These are phyloP conservation scores for Entomyzon cyanotis DNA, from an alignment of 2,113 vertebrate species.

Conservation along the genomic window DNA sequence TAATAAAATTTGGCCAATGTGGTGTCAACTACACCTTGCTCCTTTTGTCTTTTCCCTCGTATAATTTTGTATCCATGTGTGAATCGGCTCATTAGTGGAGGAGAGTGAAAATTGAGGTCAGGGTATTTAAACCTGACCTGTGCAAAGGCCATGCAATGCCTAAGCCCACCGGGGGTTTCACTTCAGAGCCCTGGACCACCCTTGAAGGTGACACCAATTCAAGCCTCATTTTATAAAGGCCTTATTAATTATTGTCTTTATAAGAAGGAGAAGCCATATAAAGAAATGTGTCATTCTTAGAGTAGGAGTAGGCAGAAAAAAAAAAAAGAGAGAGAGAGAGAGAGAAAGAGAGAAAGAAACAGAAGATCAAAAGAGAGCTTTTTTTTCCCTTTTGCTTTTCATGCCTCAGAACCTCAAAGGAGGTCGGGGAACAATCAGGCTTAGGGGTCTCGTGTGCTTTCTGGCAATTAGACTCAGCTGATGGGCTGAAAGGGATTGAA, in stretches of 20 bases:
- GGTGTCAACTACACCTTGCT: conserved; percentile 79
- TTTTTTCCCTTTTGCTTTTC: conserved; percentile 90
- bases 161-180: conserved; percentile 89
- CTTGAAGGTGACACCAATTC: conserved; percentile 92
- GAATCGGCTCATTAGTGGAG: conserved; percentile 94
- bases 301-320: conserved; percentile 84
- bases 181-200: conserved; percentile 90
- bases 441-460: conserved; percentile 96
- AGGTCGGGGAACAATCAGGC: conserved; percentile 98
- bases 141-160: conserved; percentile 88
- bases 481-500: conserved; percentile 99
- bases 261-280: conserved; percentile 91
- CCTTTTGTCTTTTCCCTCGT: conserved; percentile 74
- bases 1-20: conserved; percentile 75
- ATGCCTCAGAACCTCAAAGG: conserved; percentile 99
- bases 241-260: conserved; percentile 99
- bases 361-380: conserved; percentile 89
- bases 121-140: conserved; percentile 96
- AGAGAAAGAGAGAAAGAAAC: conserved; percentile 87
- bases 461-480: conserved; percentile 99
- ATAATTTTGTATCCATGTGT: conserved; percentile 82
- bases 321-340: conserved; percentile 66
- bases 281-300: conserved; percentile 94
- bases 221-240: conserved; percentile 96
- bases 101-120: conserved; percentile 97